Evolutionary conservation across 2,888 invertebrate species (phyloP).

Genomic region (Petrophora chlorosata): DNA sequence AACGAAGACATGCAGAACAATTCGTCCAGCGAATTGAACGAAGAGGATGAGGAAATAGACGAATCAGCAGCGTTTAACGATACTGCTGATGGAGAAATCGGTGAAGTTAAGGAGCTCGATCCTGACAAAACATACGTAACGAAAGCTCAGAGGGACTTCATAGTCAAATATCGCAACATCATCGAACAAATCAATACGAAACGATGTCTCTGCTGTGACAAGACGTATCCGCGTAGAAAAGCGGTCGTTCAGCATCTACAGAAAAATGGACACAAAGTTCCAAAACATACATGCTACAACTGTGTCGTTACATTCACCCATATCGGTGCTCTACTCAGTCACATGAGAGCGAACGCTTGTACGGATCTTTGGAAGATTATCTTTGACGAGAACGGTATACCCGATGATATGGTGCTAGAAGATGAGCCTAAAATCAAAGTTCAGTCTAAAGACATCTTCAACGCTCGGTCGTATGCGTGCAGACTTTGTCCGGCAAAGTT

Average conservation of each 20-base stretch:
- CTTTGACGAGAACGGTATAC: slow-evolving; percentile 76
- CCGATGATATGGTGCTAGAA: slow-evolving; percentile 74
- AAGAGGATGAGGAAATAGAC: slow-evolving; percentile 61
- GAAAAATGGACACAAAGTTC: slow-evolving; percentile 82
- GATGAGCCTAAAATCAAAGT: slow-evolving; percentile 65
- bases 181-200: slow-evolving; percentile 80
- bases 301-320: slow-evolving; percentile 84
- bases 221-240: slow-evolving; percentile 76
- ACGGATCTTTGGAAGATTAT: slow-evolving; percentile 80
- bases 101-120: slow-evolving; percentile 59
- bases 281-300: slow-evolving; percentile 85
- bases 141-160: slow-evolving; percentile 75
- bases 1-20: slow-evolving; percentile 74
- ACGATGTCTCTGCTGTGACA: slow-evolving; percentile 75
- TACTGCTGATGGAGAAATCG: no score
- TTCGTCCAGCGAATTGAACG: slow-evolving; percentile 64
- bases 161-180: slow-evolving; percentile 70
- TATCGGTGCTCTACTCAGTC: slow-evolving; percentile 78
- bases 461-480: slow-evolving; percentile 78
- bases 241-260: slow-evolving; percentile 81
- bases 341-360: slow-evolving; percentile 78
- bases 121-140: slow-evolving; percentile 72
- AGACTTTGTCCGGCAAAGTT: slow-evolving; percentile 79
- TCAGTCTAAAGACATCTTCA: slow-evolving; percentile 78
- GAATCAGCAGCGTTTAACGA: slow-evolving; percentile 56